Evolutionary conservation across 2,888 invertebrate genomes (phyloP).

Genomic region (Plebejus melissa): DNA sequence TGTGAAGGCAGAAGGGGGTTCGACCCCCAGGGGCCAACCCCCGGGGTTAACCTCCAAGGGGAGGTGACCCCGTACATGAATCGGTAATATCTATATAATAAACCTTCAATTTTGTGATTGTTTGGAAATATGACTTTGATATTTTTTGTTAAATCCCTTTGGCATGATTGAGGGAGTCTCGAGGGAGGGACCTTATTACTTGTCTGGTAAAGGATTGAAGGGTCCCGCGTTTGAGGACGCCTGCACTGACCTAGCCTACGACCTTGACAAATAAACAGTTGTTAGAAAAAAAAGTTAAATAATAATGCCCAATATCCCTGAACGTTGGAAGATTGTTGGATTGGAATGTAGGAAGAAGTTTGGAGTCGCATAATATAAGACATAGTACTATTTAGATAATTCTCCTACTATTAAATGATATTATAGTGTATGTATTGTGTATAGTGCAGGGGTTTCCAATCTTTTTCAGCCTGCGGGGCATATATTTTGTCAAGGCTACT

Average conservation of each 20-base stretch:
- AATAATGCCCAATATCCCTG: background rate
- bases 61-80: background rate
- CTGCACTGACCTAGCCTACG: background rate
- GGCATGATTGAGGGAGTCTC: slow-evolving; percentile 1
- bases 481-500: too few species aligned
- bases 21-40: background rate
- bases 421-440: too few species aligned
- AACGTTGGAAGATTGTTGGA: too few species aligned
- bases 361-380: too few species aligned
- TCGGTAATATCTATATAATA: slow-evolving; percentile 3
- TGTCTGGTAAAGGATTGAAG: background rate
- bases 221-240: background rate
- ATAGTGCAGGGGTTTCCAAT: too few species aligned
- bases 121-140: slow-evolving; percentile 15
- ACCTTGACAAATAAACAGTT: background rate
- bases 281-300: background rate
- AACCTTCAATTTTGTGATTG: slow-evolving; percentile 14
- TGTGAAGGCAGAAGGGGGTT: slow-evolving; percentile 15
- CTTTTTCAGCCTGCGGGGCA: too few species aligned
- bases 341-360: too few species aligned
- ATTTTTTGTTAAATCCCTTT: background rate
- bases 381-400: too few species aligned
- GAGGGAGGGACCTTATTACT: slow-evolving; percentile 8
- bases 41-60: background rate
- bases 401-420: too few species aligned